Percentiles rank a stretch among this genome's conserved stretches.
Conservation (phyloP, 1,140 invertebrate species). For the Drosophila saltans region DNA sequence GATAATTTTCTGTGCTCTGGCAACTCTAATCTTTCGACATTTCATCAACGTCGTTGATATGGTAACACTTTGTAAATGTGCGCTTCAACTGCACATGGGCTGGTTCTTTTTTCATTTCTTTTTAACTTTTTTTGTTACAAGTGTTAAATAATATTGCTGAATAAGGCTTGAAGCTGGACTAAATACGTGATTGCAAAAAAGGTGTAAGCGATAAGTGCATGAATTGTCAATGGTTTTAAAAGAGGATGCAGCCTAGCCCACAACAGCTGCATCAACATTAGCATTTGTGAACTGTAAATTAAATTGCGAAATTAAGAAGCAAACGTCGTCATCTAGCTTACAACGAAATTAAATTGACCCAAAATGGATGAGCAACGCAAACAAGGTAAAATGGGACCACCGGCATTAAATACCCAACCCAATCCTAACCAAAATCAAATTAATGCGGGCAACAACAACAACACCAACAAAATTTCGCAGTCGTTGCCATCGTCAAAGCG, state of each 20-base stretch:
- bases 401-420: conserved; percentile 8
- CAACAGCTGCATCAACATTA: conserved; percentile 3
- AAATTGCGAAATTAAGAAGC: conserved; percentile 2
- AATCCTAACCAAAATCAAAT: conserved; percentile 19
- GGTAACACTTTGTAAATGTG: conserved; percentile 3
- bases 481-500: conserved; percentile 30
- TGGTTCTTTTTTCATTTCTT: conserved; percentile 10
- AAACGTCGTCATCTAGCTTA: too few species aligned
- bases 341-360: background rate
- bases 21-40: conserved; percentile 7
- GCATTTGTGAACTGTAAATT: background rate
- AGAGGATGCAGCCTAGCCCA: background rate
- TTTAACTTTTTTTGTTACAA: conserved; percentile 10
- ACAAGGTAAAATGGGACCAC: conserved; percentile 33
- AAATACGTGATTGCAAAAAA: background rate
- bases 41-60: background rate
- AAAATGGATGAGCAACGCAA: background rate
- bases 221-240: background rate
- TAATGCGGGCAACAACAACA: conserved; percentile 17
- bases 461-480: conserved; percentile 20
- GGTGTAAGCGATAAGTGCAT: background rate
- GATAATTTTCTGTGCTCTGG: conserved; percentile 1
- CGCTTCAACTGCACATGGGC: conserved; percentile 16
- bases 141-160: conserved; percentile 6
- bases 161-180: background rate